Conservation (phyloP, 53 echinoderm and acorn worm species). For the Pentamera pediparva region DNA sequence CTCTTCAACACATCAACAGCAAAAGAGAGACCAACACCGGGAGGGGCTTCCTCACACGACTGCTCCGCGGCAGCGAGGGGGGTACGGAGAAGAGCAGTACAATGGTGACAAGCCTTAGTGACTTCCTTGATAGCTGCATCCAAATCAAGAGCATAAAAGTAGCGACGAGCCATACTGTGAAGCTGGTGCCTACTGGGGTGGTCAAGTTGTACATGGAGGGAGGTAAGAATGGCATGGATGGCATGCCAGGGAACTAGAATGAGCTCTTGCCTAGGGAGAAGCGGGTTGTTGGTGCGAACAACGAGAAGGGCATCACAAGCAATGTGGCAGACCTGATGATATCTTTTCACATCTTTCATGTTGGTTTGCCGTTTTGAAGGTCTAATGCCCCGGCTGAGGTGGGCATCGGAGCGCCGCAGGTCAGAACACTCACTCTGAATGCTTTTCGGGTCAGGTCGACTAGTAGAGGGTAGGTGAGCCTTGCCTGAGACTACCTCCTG, state of each 20-base stretch:
- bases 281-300: constrained; percentile 30
- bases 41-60: constrained; percentile 35
- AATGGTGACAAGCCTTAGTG: constrained; percentile 41
- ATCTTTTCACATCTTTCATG: constrained; percentile 61
- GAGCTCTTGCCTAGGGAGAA: constrained; percentile 28
- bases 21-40: constrained; percentile 42
- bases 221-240: constrained; percentile 48
- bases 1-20: constrained; percentile 58
- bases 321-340: constrained; percentile 39
- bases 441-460: constrained; percentile 35
- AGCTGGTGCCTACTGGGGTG: constrained; percentile 54
- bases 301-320: constrained; percentile 57
- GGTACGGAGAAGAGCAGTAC: constrained; percentile 22
- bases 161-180: constrained; percentile 3
- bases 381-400: constrained; percentile 46
- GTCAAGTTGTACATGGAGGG: constrained; percentile 54
- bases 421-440: constrained; percentile 44
- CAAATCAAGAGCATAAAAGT: constrained; percentile 67
- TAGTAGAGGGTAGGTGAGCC: constrained; percentile 8
- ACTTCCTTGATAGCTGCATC: constrained; percentile 42
- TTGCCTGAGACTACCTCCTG: constrained; percentile 19
- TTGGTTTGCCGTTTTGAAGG: constrained; percentile 55
- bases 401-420: constrained; percentile 33
- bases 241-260: constrained; percentile 56
- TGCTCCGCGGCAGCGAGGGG: constrained; percentile 16